These are phyloP conservation scores for Drosophila nigrodunni DNA, from an alignment of 1,140 invertebrate species.

Conservation along the genomic window DNA sequence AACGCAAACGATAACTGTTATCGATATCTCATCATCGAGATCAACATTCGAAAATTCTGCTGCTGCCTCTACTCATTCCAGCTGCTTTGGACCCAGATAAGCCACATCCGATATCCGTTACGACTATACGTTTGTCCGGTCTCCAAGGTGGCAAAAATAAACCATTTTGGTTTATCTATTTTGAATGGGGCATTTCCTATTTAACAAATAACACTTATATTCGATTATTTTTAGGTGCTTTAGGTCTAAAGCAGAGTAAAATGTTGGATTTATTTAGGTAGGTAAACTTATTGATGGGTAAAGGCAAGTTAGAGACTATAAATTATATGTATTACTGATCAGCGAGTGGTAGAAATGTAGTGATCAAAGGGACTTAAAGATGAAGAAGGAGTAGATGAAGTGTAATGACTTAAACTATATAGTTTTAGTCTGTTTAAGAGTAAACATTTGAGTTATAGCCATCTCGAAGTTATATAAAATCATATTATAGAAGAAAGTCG, in stretches of 20 bases:
- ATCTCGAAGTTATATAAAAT: too few species aligned
- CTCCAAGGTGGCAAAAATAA: slow-evolving; percentile 12
- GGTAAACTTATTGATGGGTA: too few species aligned
- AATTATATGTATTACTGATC: too few species aligned
- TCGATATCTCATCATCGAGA: slow-evolving; percentile 26
- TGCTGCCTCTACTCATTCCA: not conserved
- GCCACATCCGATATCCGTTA: slow-evolving; percentile 34
- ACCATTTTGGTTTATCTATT: slow-evolving; percentile 3
- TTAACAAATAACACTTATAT: not conserved
- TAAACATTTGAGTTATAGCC: too few species aligned
- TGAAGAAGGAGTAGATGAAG: too few species aligned
- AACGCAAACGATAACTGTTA: slow-evolving; percentile 13
- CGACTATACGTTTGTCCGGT: not conserved
- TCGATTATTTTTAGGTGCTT: not conserved
- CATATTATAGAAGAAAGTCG: too few species aligned
- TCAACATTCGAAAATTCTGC: not conserved
- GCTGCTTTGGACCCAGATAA: slow-evolving; percentile 26
- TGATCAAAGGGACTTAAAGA: too few species aligned
- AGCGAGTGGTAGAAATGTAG: too few species aligned
- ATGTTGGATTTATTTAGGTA: too few species aligned
- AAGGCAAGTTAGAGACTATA: too few species aligned
- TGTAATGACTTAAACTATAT: too few species aligned
- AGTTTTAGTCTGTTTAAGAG: too few species aligned
- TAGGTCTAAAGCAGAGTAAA: not conserved
- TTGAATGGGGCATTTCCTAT: slow-evolving; percentile 6